Evolutionary conservation across 2,113 vertebrate genomes (phyloP).

Genomic region (Rhinichthys klamathensis): DNA sequence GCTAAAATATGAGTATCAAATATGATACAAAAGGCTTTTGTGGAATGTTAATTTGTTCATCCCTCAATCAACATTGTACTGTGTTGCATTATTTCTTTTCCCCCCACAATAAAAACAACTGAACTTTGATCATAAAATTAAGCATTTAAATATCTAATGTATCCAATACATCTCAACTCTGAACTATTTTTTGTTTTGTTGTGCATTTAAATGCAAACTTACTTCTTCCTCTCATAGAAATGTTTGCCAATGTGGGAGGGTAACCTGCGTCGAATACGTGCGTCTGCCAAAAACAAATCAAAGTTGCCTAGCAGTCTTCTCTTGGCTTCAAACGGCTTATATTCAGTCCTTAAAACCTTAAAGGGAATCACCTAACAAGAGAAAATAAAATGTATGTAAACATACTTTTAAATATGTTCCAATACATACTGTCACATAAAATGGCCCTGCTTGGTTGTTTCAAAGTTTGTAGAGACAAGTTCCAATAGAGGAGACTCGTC

Average conservation of each 20-base stretch:
- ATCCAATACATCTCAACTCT: too few relatives aligned
- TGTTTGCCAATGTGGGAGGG: constrained; percentile 87
- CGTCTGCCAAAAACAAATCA: constrained; percentile 84
- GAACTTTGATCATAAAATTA: too few relatives aligned
- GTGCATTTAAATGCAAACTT: constrained; percentile 46
- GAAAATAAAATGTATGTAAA: not conserved
- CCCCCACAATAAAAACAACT: too few relatives aligned
- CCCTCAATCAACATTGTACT: too few relatives aligned
- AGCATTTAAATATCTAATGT: not conserved
- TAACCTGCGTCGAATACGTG: constrained; percentile 81
- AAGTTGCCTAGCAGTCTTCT: constrained; percentile 82
- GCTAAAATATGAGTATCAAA: too few relatives aligned
- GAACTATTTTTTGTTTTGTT: not conserved
- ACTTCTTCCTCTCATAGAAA: constrained; percentile 87
- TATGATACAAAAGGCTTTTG: too few relatives aligned
- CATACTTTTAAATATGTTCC: not conserved
- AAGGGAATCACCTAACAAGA: constrained; percentile 82
- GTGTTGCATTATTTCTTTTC: too few relatives aligned
- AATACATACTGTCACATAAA: not conserved
- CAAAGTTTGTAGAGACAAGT: constrained; percentile 64
- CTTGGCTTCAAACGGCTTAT: constrained; percentile 87
- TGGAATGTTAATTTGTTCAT: too few relatives aligned
- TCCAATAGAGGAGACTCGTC: constrained; percentile 52
- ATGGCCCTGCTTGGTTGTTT: constrained; percentile 35
- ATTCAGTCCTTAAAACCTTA: constrained; percentile 82